These are phyloP conservation scores for Cantharis rufa DNA, from an alignment of 2,888 invertebrate species.

Conservation along the genomic window DNA sequence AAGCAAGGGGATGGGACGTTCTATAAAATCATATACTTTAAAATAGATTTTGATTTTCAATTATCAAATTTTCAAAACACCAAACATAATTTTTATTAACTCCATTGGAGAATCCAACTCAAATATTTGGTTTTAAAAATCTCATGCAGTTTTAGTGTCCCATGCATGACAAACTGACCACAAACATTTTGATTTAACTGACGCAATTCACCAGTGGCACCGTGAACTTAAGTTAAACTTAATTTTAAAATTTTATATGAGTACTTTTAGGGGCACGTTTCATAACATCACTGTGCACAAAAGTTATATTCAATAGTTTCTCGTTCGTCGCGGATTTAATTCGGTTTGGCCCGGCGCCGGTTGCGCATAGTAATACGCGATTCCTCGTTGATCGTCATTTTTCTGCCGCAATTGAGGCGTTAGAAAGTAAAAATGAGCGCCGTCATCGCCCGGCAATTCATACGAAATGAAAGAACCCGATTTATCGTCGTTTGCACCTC, in stretches of 20 bases:
- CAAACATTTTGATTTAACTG: neutral
- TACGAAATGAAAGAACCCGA: conserved; percentile 74
- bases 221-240: neutral
- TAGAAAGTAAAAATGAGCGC: conserved; percentile 78
- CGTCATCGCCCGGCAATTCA: conserved; percentile 73
- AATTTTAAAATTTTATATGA: neutral
- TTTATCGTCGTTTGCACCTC: conserved; percentile 46
- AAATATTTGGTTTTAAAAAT: neutral
- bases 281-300: neutral
- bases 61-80: neutral
- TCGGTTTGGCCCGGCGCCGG: neutral
- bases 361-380: conserved; percentile 10
- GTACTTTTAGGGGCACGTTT: neutral
- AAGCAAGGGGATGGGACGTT: neutral
- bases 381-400: conserved; percentile 33
- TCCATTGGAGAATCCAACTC: neutral
- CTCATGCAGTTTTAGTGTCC: neutral
- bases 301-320: neutral
- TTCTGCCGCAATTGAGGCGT: conserved; percentile 67
- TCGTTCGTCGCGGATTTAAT: neutral
- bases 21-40: neutral
- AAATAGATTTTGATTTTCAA: neutral
- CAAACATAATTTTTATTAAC: neutral
- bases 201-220: neutral
- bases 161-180: neutral